Conservation (phyloP, 2,797 vertebrate species). For the Ceryle rudis region DNA sequence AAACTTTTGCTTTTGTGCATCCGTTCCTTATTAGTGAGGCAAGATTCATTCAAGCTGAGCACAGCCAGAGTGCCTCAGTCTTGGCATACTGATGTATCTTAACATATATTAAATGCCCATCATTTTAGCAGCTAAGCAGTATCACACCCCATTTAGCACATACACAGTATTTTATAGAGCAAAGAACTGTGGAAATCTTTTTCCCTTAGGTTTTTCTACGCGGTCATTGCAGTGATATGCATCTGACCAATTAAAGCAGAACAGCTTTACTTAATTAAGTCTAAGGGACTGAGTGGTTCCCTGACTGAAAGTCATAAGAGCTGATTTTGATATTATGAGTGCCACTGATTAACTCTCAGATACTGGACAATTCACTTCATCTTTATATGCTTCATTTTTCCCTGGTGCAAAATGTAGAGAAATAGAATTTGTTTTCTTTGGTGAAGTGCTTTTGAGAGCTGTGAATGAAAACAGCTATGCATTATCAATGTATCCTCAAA, state of each 20-base stretch:
- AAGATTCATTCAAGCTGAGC: not conserved
- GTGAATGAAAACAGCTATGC: not conserved
- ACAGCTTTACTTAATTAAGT: conserved; percentile 58
- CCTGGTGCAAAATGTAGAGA: not conserved
- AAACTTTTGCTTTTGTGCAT: not conserved
- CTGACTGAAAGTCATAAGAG: conserved; percentile 1
- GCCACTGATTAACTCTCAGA: conserved; percentile 22
- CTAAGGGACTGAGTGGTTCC: not conserved
- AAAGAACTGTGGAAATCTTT: not conserved
- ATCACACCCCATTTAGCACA: conserved; percentile 20
- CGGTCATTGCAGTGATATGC: not conserved
- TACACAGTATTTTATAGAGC: not conserved
- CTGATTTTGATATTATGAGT: conserved; percentile 2
- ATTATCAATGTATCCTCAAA: not conserved
- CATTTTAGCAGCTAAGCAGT: conserved; percentile 9
- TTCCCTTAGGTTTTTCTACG: conserved; percentile 34
- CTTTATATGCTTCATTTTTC: conserved; percentile 10
- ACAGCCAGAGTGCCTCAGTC: not conserved
- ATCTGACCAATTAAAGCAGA: conserved; percentile 55
- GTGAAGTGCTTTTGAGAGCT: conserved; percentile 31
- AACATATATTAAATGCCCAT: not conserved
- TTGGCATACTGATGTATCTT: not conserved
- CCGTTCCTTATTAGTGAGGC: not conserved
- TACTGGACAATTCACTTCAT: not conserved
- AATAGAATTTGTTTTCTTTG: conserved; percentile 26